Base-by-base conservation (phyloP, 2,113 vertebrate genomes). In the Pelecanoides urinatrix region DNA sequence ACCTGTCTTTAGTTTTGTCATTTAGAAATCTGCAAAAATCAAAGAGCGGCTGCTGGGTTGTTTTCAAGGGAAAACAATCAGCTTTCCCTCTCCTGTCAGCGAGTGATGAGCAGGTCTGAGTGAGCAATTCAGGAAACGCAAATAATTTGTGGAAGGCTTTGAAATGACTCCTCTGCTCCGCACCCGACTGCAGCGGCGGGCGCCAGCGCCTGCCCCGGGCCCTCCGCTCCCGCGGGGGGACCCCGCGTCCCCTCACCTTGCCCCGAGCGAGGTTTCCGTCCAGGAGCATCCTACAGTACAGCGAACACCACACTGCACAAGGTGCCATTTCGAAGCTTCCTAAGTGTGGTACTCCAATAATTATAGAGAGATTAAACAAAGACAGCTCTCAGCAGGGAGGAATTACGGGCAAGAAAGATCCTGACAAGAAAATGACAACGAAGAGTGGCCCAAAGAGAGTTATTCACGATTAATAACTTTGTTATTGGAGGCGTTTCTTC, bases 241-340 rank as follows among this genome's bases (percentile, higher is more conserved):
- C 38, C 16, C 1, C 0, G 40, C 13, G 26, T 30, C 14, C 25
- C 74, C 34, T 32, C 25, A 6, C 20, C 29, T n/a, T 10, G 6
- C 16, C 58, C 52, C 5, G 1, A 15, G 25, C 1, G 2, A 42
- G 14, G 22, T 26, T 47, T 19, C 78, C 8, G 1, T 2, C 10
- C 47, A 5, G 32, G 47, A 66, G 32, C 44, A n/a, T 55, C 70
- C n/a, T 7, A 7, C 14, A 6, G 27, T 1, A 38, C 8, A 32
- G 27, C 9, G 3, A 1, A 1, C 1, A 14, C 26, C 10, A 1
- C 10, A 6, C 1, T 1, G 38, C 6, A 22, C 26, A 17, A 5
- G 42, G 14, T 20, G 50, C 72, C 13, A 3, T n/a, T 30, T 2
- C 3, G 7, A 59, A 27, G 62, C 27, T n/a, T 75, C 45, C 47